Base-by-base conservation (phyloP, 2,888 invertebrate genomes). In the Drosophila leonis region DNA sequence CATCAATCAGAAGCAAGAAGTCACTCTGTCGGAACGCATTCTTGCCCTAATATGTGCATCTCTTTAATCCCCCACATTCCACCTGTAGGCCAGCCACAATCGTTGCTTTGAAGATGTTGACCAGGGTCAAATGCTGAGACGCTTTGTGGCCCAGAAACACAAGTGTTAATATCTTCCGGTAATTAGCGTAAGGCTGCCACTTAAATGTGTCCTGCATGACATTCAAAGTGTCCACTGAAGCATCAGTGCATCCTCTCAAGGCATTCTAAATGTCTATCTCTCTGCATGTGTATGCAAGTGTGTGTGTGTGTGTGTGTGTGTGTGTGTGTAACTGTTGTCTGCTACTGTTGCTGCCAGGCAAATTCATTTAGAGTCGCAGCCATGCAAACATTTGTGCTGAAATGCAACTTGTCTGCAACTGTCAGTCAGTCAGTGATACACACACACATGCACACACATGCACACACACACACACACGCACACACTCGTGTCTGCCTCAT, bases 101-200 rank as follows among this genome's bases (percentile, higher is more conserved):
- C 6, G 29, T 29, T 12, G 48, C 48, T 29, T 29, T 35, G 3
- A 24, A 37, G 27, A 15, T 54, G 18, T 10, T 35, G 62, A 55
- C 68, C 82, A 83, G 73, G 87, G 84, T 87, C 82, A 87, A 69
- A 61, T 59, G 46, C 56, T 51, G 18, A 33, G 51, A 13, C 41
- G 24, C 56, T 59, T 59, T 65, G 71, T 71, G 72, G 54, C 57
- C 54, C 65, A 69, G 55, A 54, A 65, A 64, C 75, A 73, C 80
- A 91, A 90, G 91, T 90, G 90, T 87, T 91, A 91, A 91, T 90
- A 86, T 86, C 88, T 91, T 88, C 83, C 83, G 90, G 90, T 91
- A 88, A 85, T 85, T 85, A 88, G 83, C 88, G 76, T 80, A 76
- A 80, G 82, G 83, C 77, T 83, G 79, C 78, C 86, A 84, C 82